Percentiles rank a stretch among this genome's conserved stretches.
These are phyloP conservation scores for Drosophila anceps DNA, from an alignment of 2,888 invertebrate species.

Conservation along the genomic window DNA sequence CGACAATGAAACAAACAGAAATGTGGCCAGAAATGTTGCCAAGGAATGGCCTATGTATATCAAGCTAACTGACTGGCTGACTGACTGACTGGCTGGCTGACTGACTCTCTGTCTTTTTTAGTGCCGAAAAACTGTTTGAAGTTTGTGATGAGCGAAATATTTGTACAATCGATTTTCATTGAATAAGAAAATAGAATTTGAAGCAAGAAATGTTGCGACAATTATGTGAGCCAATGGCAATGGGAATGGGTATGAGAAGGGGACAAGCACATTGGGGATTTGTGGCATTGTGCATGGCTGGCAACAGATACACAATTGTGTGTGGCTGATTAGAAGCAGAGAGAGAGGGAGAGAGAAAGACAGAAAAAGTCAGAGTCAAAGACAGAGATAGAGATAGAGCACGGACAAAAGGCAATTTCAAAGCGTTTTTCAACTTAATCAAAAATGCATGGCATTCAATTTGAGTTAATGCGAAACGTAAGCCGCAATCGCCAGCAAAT, in stretches of 20 bases:
- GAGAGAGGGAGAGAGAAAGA: neutral
- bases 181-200: slow-evolving; percentile 40
- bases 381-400: neutral
- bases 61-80: neutral
- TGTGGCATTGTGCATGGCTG: slow-evolving; percentile 21
- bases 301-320: slow-evolving; percentile 10
- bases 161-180: slow-evolving; percentile 50
- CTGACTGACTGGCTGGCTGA: neutral
- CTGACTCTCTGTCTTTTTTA: neutral
- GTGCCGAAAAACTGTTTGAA: slow-evolving; percentile 35
- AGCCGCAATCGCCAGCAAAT: slow-evolving; percentile 55
- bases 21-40: slow-evolving; percentile 1
- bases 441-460: slow-evolving; percentile 66
- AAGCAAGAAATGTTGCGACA: slow-evolving; percentile 32
- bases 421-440: slow-evolving; percentile 49
- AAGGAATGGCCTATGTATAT: neutral
- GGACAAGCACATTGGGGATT: slow-evolving; percentile 1
- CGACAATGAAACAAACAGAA: slow-evolving; percentile 4
- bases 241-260: neutral
- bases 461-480: slow-evolving; percentile 52
- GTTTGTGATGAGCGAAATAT: slow-evolving; percentile 43
- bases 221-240: slow-evolving; percentile 25
- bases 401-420: slow-evolving; percentile 26
- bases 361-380: no score
- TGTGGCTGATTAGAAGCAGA: slow-evolving; percentile 14